Evolutionary conservation across 2,888 invertebrate genomes (phyloP).

Genomic region (Orchestes rusci): DNA sequence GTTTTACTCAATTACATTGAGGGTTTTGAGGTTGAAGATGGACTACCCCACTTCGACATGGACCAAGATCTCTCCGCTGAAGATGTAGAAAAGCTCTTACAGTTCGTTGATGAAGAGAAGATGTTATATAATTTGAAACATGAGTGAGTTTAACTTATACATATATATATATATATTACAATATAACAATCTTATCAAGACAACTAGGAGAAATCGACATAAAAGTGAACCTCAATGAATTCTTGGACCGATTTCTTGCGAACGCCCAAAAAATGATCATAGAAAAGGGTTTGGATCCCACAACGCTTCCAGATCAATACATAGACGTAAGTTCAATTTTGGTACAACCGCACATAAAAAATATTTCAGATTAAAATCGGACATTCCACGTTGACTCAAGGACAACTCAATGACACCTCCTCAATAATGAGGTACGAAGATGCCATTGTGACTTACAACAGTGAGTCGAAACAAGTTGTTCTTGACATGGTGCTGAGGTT

Average conservation of each 20-base stretch:
- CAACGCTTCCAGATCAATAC: constrained; percentile 10
- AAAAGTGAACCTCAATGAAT: background rate
- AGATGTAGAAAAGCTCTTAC: background rate
- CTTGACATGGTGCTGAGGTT: constrained; percentile 13
- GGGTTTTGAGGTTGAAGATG: too few species aligned
- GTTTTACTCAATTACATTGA: too few species aligned
- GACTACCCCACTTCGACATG: background rate
- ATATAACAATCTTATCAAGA: background rate
- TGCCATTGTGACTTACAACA: constrained; percentile 33
- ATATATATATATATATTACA: background rate
- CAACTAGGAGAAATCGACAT: background rate
- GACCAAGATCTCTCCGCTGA: background rate
- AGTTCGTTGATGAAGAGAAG: background rate
- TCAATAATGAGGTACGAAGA: constrained; percentile 47
- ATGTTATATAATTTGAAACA: too few species aligned
- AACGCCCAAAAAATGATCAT: constrained; percentile 44
- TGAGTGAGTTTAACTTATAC: background rate
- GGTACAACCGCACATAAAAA: too few species aligned
- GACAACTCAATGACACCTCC: constrained; percentile 46
- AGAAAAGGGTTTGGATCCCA: constrained; percentile 27
- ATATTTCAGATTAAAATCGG: constrained; percentile 7
- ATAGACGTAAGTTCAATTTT: constrained; percentile 13
- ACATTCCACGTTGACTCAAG: constrained; percentile 39
- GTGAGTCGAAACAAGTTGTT: constrained; percentile 13
- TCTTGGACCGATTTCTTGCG: background rate